Conservation (phyloP, 2,113 vertebrate species). For the Dryoscopus gambensis region DNA sequence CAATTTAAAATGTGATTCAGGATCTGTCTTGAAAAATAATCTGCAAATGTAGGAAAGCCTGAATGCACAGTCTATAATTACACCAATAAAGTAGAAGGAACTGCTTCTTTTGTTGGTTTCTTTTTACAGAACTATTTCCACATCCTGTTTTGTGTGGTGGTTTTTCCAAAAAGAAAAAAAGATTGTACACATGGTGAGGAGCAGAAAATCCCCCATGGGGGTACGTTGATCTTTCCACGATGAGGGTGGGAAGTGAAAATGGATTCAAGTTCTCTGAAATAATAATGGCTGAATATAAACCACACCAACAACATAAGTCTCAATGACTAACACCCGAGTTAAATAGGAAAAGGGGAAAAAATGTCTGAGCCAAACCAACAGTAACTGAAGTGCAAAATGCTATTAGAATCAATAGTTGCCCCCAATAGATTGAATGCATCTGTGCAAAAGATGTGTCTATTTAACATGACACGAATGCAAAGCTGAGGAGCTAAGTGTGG, state of each 20-base stretch:
- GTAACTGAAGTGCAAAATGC: neutral
- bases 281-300: neutral
- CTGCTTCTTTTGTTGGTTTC: constrained; percentile 42
- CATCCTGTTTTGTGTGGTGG: constrained; percentile 32
- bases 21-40: constrained; percentile 4
- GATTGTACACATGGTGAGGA: neutral
- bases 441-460: neutral
- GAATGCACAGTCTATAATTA: neutral
- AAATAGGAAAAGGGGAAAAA: neutral
- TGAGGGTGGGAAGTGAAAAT: constrained; percentile 42
- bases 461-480: neutral
- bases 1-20: neutral
- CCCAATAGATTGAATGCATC: neutral
- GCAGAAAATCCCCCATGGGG: neutral
- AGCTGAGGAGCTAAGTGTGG: neutral
- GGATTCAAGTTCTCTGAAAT: neutral
- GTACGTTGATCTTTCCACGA: neutral
- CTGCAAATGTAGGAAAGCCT: neutral
- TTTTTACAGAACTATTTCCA: constrained; percentile 11
- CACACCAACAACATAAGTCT: neutral
- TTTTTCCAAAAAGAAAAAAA: neutral
- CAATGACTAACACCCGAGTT: neutral
- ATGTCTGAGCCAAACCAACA: neutral
- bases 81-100: constrained; percentile 15
- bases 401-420: neutral